phyloP scores from a whole-genome alignment of 2,888 invertebrate species.

The Aphidius colemani region DNA sequence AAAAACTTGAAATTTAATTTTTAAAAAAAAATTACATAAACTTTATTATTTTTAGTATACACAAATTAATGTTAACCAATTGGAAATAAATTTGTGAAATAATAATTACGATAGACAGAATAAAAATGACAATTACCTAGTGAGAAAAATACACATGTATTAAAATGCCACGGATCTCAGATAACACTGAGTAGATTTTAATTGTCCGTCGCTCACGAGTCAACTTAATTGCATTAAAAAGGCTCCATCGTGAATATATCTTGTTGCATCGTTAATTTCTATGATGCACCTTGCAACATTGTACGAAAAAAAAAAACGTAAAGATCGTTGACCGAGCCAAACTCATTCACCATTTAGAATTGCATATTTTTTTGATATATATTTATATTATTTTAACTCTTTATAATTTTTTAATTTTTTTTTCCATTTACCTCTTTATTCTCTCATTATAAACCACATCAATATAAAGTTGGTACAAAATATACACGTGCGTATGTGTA shows the following conservation, averaged over 20 bases:
- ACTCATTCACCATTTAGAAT: background rate
- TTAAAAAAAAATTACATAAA: too few species aligned
- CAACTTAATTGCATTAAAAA: constrained; percentile 44
- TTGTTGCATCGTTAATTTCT: background rate
- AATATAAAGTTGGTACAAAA: too few species aligned
- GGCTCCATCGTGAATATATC: constrained; percentile 21
- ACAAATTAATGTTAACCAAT: too few species aligned
- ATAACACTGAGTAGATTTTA: constrained; percentile 53
- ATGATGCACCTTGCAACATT: constrained; percentile 8
- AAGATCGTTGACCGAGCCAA: constrained; percentile 30
- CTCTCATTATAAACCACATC: too few species aligned
- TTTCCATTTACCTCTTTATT: constrained; percentile 1
- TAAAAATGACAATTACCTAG: constrained; percentile 16
- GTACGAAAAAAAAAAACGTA: constrained; percentile 6
- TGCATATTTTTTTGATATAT: background rate
- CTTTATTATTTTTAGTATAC: background rate
- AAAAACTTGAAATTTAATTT: too few species aligned
- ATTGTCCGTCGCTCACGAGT: constrained; percentile 43
- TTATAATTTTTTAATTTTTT: background rate
- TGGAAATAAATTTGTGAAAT: too few species aligned
- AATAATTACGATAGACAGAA: too few species aligned
- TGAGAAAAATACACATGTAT: background rate
- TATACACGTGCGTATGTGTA: constrained; percentile 15
- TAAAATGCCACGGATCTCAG: constrained; percentile 38
- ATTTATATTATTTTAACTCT: too few species aligned